phyloP scores from a whole-genome alignment of 2,797 vertebrate species.

The Coregonus sp. region DNA sequence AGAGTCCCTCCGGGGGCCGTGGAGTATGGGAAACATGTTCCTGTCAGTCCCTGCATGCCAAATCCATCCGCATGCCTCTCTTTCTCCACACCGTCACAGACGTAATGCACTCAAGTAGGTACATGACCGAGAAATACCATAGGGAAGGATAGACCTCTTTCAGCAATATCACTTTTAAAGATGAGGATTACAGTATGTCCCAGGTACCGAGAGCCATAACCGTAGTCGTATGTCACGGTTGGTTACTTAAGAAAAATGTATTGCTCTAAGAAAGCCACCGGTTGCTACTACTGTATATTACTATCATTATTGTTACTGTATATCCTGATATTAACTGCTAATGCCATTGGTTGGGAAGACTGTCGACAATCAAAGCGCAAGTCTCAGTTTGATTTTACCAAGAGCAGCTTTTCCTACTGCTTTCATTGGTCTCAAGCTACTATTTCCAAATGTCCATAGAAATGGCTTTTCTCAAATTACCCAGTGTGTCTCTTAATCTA shows the following conservation, averaged over 20 bases:
- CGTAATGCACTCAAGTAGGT: too few relatives aligned
- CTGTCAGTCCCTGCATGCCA: neutral
- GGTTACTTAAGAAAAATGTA: constrained; percentile 14
- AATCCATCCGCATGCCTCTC: neutral
- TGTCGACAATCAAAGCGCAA: neutral
- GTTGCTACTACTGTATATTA: neutral
- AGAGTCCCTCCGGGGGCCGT: neutral
- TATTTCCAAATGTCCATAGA: constrained; percentile 4
- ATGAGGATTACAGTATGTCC: neutral
- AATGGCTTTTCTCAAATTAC: constrained; percentile 8
- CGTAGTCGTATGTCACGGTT: neutral
- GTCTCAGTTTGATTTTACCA: neutral
- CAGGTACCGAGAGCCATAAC: neutral
- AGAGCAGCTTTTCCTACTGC: neutral
- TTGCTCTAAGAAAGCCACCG: constrained; percentile 8
- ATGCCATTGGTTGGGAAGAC: neutral
- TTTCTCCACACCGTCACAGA: too few relatives aligned
- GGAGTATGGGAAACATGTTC: neutral
- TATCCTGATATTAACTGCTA: neutral
- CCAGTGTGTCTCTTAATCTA: constrained; percentile 18
- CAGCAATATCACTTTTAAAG: neutral
- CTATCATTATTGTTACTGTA: too few relatives aligned
- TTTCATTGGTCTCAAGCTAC: constrained; percentile 8
- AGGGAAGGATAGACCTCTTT: neutral
- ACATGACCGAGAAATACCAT: too few relatives aligned